Evolutionary conservation across 2,888 invertebrate species (phyloP), one percentile per base, ranked within the genome.

Genomic region (Lapara coniferarum): DNA sequence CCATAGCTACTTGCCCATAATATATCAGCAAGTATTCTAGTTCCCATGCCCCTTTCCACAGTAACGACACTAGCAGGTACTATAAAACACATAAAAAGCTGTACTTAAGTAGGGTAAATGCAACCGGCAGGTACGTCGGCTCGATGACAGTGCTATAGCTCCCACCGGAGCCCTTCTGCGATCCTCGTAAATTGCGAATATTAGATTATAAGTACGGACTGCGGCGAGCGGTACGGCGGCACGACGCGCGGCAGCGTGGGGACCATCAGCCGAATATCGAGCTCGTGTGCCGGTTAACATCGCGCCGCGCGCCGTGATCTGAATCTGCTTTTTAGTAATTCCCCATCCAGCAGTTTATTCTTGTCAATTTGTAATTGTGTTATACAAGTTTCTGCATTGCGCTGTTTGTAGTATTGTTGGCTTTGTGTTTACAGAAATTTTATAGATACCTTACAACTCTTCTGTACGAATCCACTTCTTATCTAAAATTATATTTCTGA

Each of bases 121-220:
- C 90, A 88, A 78, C 80, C 84, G 87, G 89, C 88, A 90, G 89
- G 90, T 89, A 89, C 85, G 86, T 78, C 74, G 82, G 83, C 84
- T 86, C 86, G 93, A 90, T 91, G 92, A 92, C 92, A 92, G 92
- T 85, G 82, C 86, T 88, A 92, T 83, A 84, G 86, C 85, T 90
- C 92, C 92, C 92, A 74, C 79, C 80, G 90, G 92, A 81, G 85
- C 87, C 82, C 85, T 87, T 83, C 85, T 84, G 88, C 88, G 91
- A 91, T 90, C 91, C 92, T 89, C 91, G 91, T 92, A 92, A 92
- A 93, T 93, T 93, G 91, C 90, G 90, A 92, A 92, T 93, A 93
- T 93, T 93, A 93, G 92, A 93, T 93, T 92, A 93, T 92, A 92
- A 93, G 92, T 91, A 89, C 90, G 89, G 88, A 86, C 86, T 89